Evolutionary conservation across 2,888 invertebrate genomes (phyloP).

Genomic region (Podabrus alpinus): DNA sequence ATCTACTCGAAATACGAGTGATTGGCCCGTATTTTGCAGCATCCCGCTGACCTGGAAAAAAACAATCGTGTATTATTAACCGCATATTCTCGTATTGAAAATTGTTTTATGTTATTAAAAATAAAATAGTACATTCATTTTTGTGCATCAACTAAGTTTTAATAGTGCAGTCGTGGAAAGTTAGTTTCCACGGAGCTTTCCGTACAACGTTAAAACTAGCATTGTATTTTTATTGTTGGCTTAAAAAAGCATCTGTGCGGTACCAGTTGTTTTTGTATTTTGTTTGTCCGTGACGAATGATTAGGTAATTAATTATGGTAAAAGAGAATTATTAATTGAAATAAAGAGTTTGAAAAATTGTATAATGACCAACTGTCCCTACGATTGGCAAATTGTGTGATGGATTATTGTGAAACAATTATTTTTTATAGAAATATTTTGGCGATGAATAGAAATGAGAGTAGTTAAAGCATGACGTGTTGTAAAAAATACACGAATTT

Average conservation of each 20-base stretch:
- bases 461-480: constrained; percentile 33
- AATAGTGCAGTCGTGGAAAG: too few relatives aligned
- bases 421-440: constrained; percentile 33
- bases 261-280: background rate
- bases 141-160: too few relatives aligned
- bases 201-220: background rate
- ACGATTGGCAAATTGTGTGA: constrained; percentile 29
- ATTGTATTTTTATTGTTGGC: background rate
- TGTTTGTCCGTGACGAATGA: background rate
- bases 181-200: background rate
- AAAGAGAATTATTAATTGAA: background rate
- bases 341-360: background rate
- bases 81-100: background rate
- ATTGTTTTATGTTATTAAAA: background rate
- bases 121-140: too few relatives aligned
- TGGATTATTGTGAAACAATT: constrained; percentile 39
- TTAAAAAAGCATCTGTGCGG: background rate
- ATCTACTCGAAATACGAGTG: constrained; percentile 88
- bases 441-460: constrained; percentile 39
- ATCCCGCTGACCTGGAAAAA: constrained; percentile 78
- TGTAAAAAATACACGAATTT: constrained; percentile 41
- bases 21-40: constrained; percentile 92
- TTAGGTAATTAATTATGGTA: background rate
- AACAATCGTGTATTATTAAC: background rate
- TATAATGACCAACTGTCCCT: background rate